phyloP scores from a whole-genome alignment of 64 coral and sea anemone genomes.

The Dendrophyllia cribrosa region DNA sequence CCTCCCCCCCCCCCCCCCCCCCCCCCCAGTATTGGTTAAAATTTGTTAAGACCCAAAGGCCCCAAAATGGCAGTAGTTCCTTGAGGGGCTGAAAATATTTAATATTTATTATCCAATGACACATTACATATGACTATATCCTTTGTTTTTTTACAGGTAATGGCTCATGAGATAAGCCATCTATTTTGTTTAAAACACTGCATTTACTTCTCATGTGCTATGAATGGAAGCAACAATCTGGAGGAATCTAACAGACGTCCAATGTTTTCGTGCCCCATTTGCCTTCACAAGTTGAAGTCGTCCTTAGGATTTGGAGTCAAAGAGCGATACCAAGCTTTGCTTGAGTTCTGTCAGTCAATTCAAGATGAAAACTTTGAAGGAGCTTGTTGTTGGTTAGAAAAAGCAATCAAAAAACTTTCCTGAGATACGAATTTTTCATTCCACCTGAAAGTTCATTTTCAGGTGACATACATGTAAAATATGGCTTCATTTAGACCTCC shows the following conservation, averaged over 20 bases:
- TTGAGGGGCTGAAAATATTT: too few relatives aligned
- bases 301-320: slow-evolving; percentile 68
- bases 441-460: not conserved
- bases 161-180: slow-evolving; percentile 94
- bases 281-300: slow-evolving; percentile 84
- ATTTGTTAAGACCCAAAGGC: too few relatives aligned
- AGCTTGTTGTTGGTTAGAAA: not conserved
- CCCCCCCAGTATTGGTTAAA: too few relatives aligned
- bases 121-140: not conserved
- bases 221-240: slow-evolving; percentile 86
- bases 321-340: slow-evolving; percentile 49
- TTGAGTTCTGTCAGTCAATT: slow-evolving; percentile 24
- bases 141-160: slow-evolving; percentile 52
- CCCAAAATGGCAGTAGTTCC: too few relatives aligned
- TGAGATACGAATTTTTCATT: not conserved
- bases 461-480: too few relatives aligned
- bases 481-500: too few relatives aligned
- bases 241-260: slow-evolving; percentile 80
- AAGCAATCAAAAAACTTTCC: slow-evolving; percentile 6
- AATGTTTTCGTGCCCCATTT: slow-evolving; percentile 84
- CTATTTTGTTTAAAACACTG: slow-evolving; percentile 88
- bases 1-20: too few relatives aligned
- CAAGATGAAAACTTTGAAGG: slow-evolving; percentile 29
- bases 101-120: too few relatives aligned
- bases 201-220: slow-evolving; percentile 88